Percentiles rank a stretch among this genome's conserved stretches.
Conservation (phyloP, 2,797 vertebrate genomes). For the Gouania willdenowi region DNA sequence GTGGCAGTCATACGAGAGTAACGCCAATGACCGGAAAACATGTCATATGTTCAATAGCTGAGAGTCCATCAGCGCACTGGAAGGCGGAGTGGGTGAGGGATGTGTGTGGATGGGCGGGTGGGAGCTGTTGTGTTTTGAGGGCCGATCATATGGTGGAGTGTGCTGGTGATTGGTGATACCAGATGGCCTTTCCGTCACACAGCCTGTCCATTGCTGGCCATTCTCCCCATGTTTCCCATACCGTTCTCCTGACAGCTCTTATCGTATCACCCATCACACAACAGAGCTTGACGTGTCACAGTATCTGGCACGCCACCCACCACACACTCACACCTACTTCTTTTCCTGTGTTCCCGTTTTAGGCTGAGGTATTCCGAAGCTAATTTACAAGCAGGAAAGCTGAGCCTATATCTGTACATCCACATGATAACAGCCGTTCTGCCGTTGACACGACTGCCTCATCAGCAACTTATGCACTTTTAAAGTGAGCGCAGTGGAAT, state of each 20-base stretch:
- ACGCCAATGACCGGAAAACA: constrained; percentile 63
- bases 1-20: constrained; percentile 33
- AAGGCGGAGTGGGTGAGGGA: constrained; percentile 5
- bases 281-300: constrained; percentile 43
- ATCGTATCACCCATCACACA: constrained; percentile 34
- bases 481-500: not conserved
- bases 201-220: constrained; percentile 15
- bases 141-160: constrained; percentile 29
- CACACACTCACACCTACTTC: not conserved
- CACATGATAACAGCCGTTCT: not conserved
- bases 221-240: constrained; percentile 44
- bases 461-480: too few species aligned
- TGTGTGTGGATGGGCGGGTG: not conserved
- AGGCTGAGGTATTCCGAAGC: constrained; percentile 44
- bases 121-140: constrained; percentile 22
- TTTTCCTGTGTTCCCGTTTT: constrained; percentile 22
- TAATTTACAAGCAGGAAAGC: constrained; percentile 36
- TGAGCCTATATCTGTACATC: constrained; percentile 20
- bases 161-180: constrained; percentile 22
- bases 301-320: constrained; percentile 6
- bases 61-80: constrained; percentile 12
- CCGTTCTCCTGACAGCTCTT: constrained; percentile 25
- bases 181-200: constrained; percentile 45
- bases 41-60: constrained; percentile 34
- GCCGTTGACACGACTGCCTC: too few species aligned